These are phyloP conservation scores for Pelecanoides urinatrix DNA, from an alignment of 2,113 vertebrate species.

Conservation along the genomic window DNA sequence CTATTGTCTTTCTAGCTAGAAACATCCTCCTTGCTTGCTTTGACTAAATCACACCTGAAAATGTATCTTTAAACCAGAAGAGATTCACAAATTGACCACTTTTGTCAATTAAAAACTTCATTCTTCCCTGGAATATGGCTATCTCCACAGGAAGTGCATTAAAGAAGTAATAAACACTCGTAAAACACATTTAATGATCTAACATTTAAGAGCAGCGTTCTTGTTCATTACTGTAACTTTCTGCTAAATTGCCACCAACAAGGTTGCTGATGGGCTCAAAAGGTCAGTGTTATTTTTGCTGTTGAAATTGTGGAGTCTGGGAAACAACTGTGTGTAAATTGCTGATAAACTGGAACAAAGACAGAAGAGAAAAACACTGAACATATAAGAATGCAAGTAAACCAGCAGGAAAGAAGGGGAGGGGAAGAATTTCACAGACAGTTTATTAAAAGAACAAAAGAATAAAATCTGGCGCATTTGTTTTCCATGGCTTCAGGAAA, in stretches of 20 bases:
- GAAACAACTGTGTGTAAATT: conserved; percentile 66
- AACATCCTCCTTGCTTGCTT: not conserved
- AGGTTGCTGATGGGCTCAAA: conserved; percentile 45
- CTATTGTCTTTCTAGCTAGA: not conserved
- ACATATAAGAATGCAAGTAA: conserved; percentile 61
- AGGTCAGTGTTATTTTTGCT: conserved; percentile 64
- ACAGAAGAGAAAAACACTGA: conserved; percentile 53
- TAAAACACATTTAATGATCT: conserved; percentile 23
- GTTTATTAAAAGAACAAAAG: conserved; percentile 70
- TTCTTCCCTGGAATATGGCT: not conserved
- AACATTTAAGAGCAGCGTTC: conserved; percentile 22
- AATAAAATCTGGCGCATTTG: conserved; percentile 52
- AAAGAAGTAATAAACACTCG: conserved; percentile 24
- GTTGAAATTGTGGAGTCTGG: conserved; percentile 45
- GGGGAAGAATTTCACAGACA: conserved; percentile 50
- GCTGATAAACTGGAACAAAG: conserved; percentile 69
- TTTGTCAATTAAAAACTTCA: not conserved
- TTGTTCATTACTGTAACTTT: conserved; percentile 44
- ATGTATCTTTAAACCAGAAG: not conserved
- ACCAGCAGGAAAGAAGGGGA: conserved; percentile 65
- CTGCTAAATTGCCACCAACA: conserved; percentile 43
- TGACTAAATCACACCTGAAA: conserved; percentile 14
- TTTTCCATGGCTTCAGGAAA: conserved; percentile 55
- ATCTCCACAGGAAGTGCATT: conserved; percentile 39
- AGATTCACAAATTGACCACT: not conserved